Conservation (phyloP, 2,113 vertebrate species). For the Glareola pratincola region DNA sequence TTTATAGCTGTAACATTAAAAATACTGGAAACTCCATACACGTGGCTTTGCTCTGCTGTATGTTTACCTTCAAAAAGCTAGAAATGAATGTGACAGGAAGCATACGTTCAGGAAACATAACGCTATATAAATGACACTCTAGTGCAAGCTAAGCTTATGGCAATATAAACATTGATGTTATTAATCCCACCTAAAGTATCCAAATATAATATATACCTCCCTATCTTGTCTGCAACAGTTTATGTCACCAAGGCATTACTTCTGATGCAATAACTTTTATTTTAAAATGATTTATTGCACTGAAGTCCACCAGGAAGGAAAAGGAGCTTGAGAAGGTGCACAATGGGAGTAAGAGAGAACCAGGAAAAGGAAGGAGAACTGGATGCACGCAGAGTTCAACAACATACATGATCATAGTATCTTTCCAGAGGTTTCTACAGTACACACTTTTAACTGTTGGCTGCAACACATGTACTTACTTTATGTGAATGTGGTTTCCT, state of each 20-base stretch:
- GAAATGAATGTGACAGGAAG: constrained; percentile 36
- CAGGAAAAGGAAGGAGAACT: background rate
- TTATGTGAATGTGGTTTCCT: background rate
- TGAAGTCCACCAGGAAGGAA: background rate
- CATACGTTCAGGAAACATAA: constrained; percentile 46
- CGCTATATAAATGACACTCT: background rate
- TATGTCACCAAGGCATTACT: background rate
- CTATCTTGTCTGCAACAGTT: background rate
- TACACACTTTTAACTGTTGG: background rate
- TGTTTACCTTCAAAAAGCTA: constrained; percentile 6
- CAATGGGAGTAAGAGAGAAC: background rate
- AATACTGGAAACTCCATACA: background rate
- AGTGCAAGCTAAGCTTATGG: constrained; percentile 30
- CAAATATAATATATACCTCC: background rate
- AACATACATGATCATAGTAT: background rate
- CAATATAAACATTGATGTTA: constrained; percentile 31
- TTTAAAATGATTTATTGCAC: background rate
- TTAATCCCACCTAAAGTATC: constrained; percentile 1
- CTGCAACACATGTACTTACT: background rate
- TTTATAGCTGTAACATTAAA: constrained; percentile 27
- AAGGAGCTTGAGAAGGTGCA: background rate
- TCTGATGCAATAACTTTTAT: background rate
- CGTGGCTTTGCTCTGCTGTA: background rate
- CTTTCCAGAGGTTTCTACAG: background rate
- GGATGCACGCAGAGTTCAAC: rapidly evolving